Conservation (phyloP, 2,797 vertebrate genomes). For the Garrulus glandarius region DNA sequence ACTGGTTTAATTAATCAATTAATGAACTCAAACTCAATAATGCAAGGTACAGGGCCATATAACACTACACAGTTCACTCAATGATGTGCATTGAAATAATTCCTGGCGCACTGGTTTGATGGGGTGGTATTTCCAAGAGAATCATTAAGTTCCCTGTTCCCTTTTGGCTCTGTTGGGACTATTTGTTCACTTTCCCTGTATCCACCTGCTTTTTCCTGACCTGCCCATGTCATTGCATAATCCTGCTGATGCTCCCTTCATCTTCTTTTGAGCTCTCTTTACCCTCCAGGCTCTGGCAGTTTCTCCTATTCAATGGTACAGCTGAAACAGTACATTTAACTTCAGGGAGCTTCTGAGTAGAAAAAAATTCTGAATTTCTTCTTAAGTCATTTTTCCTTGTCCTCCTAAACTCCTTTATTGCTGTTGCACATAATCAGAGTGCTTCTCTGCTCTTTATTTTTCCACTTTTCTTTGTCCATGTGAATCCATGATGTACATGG, state of each 20-base stretch:
- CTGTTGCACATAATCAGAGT: background rate
- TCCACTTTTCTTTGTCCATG: background rate
- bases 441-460: background rate
- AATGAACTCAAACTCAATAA: background rate
- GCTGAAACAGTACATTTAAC: background rate
- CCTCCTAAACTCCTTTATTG: background rate
- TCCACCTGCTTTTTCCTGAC: background rate
- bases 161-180: background rate
- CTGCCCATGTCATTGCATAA: background rate
- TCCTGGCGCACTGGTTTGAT: background rate
- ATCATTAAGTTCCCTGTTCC: background rate
- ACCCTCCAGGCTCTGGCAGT: background rate
- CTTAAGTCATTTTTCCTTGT: background rate
- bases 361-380: background rate
- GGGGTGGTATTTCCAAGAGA: background rate
- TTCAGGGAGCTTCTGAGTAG: background rate
- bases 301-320: background rate
- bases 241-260: background rate
- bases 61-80: background rate
- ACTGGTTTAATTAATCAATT: background rate
- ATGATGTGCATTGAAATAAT: background rate
- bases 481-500: background rate
- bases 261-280: background rate
- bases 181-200: background rate
- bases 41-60: background rate